Percentiles rank a stretch among this genome's conserved stretches.
Conservation (phyloP, 2,888 invertebrate species). For the Thymelicus lineola region DNA sequence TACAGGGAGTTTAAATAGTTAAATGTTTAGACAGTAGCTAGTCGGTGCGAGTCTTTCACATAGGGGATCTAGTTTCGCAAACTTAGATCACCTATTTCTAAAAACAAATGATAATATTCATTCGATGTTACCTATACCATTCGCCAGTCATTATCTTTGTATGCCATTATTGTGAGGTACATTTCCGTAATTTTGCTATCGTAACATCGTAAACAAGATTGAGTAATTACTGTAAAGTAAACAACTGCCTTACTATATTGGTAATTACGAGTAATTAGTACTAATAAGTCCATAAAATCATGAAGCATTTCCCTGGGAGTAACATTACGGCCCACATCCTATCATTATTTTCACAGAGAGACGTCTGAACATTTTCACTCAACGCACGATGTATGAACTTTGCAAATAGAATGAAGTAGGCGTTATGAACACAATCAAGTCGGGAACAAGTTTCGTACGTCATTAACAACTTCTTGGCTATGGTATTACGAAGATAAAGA, state of each 20-base stretch:
- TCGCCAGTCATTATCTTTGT: no score
- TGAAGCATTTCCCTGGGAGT: background rate
- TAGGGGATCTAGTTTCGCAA: no score
- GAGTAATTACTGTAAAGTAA: no score
- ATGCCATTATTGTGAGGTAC: no score
- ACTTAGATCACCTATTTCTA: no score
- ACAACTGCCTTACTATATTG: conserved; percentile 5
- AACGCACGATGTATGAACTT: conserved; percentile 15
- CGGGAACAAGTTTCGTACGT: conserved; percentile 18
- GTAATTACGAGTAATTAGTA: background rate
- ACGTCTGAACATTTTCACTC: conserved; percentile 18
- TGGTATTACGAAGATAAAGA: background rate
- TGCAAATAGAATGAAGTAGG: conserved; percentile 32
- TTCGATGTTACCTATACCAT: no score
- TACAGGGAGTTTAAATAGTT: no score
- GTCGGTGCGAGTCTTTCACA: no score
- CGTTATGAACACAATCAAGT: conserved; percentile 23
- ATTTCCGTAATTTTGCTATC: no score
- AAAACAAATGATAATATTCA: no score
- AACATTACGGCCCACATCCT: background rate
- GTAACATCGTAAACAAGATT: no score
- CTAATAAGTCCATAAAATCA: background rate
- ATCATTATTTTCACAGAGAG: background rate
- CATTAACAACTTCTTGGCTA: conserved; percentile 1
- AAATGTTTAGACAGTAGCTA: no score